Evolutionary conservation across 2,797 vertebrate genomes (phyloP).

Genomic region (Peromyscus melanophrys): DNA sequence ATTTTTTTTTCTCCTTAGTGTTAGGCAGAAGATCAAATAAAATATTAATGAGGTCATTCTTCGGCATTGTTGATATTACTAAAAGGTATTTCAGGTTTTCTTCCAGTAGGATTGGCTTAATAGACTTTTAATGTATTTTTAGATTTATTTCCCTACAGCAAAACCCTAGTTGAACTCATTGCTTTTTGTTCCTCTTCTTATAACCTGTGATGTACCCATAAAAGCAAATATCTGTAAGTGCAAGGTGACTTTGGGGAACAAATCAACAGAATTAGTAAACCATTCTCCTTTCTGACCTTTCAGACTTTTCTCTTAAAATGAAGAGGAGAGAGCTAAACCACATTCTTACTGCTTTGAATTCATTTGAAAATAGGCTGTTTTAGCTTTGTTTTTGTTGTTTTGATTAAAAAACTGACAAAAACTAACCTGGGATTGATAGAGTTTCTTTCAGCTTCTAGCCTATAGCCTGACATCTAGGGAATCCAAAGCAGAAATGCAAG

Average conservation of each 20-base stretch:
- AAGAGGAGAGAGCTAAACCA: background rate
- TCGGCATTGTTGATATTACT: background rate
- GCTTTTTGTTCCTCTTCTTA: conserved; percentile 14
- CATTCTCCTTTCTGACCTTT: background rate
- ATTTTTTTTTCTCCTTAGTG: background rate
- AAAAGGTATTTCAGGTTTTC: conserved; percentile 38
- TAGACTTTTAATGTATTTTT: conserved; percentile 51
- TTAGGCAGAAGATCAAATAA: conserved; percentile 41
- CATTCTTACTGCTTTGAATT: conserved; percentile 17
- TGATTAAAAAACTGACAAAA: background rate
- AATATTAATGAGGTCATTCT: conserved; percentile 4
- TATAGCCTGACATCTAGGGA: background rate
- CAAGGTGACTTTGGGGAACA: background rate
- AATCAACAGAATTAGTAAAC: background rate
- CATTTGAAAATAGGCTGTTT: background rate
- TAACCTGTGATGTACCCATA: background rate
- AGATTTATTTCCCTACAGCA: conserved; percentile 41
- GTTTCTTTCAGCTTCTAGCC: background rate
- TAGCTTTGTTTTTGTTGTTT: background rate
- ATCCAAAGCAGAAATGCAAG: background rate
- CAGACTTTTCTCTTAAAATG: background rate
- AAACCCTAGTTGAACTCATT: background rate
- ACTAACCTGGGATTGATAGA: too few relatives aligned
- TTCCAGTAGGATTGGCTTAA: background rate
- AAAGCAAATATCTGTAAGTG: background rate